Evolutionary conservation across 2,797 vertebrate genomes (phyloP).

Genomic region (Ambastaia sidthimunki): DNA sequence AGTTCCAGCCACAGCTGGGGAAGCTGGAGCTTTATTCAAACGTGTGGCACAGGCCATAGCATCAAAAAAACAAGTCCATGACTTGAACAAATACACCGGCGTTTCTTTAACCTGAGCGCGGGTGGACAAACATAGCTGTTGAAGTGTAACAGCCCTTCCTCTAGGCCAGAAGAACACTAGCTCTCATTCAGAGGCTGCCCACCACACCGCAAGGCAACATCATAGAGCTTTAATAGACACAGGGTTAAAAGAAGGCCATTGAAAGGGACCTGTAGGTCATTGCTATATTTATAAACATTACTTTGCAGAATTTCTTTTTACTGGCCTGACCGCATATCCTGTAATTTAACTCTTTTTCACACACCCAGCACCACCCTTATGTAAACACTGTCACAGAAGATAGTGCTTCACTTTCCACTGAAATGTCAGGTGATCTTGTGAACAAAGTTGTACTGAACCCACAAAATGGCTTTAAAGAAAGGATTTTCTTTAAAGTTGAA

Average conservation of each 20-base stretch:
- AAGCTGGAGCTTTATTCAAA: constrained; percentile 49
- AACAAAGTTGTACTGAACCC: background rate
- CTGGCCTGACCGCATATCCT: constrained; percentile 62
- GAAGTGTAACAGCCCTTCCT: constrained; percentile 39
- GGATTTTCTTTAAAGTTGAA: too few relatives aligned
- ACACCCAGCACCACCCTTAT: constrained; percentile 51
- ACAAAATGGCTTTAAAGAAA: background rate
- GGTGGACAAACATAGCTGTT: constrained; percentile 54
- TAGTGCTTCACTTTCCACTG: constrained; percentile 28
- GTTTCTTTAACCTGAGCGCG: constrained; percentile 57
- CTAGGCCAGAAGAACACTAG: constrained; percentile 54
- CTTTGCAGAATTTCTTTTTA: constrained; percentile 60
- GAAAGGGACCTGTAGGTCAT: constrained; percentile 61
- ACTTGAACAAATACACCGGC: constrained; percentile 52
- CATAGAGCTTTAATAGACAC: constrained; percentile 50
- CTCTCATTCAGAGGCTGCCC: constrained; percentile 56
- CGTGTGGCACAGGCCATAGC: constrained; percentile 46
- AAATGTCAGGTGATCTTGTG: constrained; percentile 40
- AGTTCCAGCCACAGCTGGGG: constrained; percentile 16
- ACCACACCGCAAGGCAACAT: constrained; percentile 54
- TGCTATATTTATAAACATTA: constrained; percentile 68
- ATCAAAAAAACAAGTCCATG: constrained; percentile 49
- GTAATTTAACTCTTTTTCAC: constrained; percentile 57
- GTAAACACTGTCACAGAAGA: constrained; percentile 40
- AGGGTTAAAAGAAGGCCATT: constrained; percentile 62